Conservation (phyloP, 2,888 invertebrate genomes). For the Azorinus chamasolen region DNA sequence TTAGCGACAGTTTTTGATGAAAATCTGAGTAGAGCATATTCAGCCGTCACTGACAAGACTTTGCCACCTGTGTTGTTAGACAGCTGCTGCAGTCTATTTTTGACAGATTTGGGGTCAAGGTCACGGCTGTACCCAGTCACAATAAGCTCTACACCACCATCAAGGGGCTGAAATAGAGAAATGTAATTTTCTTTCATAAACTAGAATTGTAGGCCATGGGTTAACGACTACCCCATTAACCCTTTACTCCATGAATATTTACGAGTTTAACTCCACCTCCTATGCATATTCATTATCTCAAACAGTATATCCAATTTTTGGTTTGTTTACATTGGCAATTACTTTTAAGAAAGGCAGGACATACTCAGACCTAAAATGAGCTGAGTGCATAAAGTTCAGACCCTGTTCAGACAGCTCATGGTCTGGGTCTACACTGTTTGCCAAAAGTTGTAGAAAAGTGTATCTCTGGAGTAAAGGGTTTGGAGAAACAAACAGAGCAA, state of each 20-base stretch:
- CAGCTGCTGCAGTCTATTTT: conserved; percentile 90
- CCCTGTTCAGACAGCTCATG: too few relatives aligned
- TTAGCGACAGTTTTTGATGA: conserved; percentile 90
- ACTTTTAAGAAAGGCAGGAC: too few relatives aligned
- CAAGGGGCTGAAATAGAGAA: conserved; percentile 50
- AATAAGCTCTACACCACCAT: conserved; percentile 88
- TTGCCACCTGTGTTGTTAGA: conserved; percentile 94
- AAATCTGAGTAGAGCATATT: conserved; percentile 90
- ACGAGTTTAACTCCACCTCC: neutral
- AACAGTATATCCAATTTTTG: too few relatives aligned
- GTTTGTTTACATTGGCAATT: too few relatives aligned
- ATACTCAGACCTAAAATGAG: too few relatives aligned
- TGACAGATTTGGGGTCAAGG: conserved; percentile 88
- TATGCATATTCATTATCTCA: neutral
- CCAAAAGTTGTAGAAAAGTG: too few relatives aligned
- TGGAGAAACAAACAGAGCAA: too few relatives aligned
- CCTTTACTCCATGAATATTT: neutral
- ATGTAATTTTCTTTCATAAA: neutral
- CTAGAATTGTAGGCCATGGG: neutral
- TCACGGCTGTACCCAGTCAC: conserved; percentile 91
- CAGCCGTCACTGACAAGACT: conserved; percentile 89
- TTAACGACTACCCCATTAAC: neutral
- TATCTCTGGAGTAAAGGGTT: too few relatives aligned
- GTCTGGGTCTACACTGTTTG: too few relatives aligned
- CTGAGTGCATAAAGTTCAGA: too few relatives aligned